Conservation (phyloP, 2,888 invertebrate genomes). For the Podabrus alpinus region DNA sequence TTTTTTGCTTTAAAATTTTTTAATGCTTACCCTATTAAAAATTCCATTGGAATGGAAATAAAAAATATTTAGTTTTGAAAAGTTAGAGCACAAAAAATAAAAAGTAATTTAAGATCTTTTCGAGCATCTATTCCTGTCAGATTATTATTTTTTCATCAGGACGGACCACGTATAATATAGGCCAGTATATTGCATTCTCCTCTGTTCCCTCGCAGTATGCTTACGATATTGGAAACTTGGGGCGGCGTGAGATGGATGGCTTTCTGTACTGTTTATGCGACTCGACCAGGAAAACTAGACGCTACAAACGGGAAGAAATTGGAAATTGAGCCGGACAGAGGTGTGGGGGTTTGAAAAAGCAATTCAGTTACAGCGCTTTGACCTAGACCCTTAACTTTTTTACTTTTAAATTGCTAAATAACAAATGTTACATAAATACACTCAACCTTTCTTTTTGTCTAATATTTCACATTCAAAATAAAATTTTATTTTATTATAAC, state of each 20-base stretch:
- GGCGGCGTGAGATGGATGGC: constrained; percentile 50
- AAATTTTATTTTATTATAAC: not conserved
- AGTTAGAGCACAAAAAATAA: not conserved
- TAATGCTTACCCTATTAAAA: not conserved
- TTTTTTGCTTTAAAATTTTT: not conserved
- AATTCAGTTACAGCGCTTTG: constrained; percentile 43
- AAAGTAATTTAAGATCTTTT: constrained; percentile 29
- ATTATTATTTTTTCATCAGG: constrained; percentile 50
- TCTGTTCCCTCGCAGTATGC: constrained; percentile 33
- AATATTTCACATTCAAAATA: not conserved
- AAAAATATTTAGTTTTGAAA: not conserved
- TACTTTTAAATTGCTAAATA: constrained; percentile 30
- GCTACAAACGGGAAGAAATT: constrained; percentile 37
- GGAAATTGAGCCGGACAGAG: constrained; percentile 36
- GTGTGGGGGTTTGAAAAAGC: constrained; percentile 44
- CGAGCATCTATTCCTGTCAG: constrained; percentile 30
- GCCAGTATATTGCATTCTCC: constrained; percentile 49
- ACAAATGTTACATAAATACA: constrained; percentile 18
- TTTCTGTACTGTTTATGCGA: constrained; percentile 52
- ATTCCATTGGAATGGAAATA: not conserved
- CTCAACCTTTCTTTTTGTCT: not conserved
- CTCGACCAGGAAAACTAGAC: constrained; percentile 41
- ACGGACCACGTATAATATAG: constrained; percentile 49
- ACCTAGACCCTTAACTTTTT: constrained; percentile 24
- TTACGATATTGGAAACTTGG: constrained; percentile 47